Conservation (phyloP, 1,140 invertebrate genomes). For the Atta texana region DNA sequence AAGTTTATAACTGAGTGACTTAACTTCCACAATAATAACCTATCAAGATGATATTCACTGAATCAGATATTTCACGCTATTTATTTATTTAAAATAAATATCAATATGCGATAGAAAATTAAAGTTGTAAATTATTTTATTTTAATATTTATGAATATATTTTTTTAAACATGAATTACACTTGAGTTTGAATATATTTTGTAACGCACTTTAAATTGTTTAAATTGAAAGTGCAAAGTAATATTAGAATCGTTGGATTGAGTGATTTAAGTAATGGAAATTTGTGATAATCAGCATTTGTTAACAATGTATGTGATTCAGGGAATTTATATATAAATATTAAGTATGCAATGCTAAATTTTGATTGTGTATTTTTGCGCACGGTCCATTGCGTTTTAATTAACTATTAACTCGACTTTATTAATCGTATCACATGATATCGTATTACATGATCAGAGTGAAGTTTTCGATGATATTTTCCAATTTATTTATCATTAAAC, state of each 20-base stretch:
- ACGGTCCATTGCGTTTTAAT: not conserved
- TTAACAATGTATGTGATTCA: not conserved
- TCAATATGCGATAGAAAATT: not conserved
- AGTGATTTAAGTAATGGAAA: not conserved
- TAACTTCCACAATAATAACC: not conserved
- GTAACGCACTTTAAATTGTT: not conserved
- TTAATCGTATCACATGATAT: not conserved
- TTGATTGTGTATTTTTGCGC: constrained; percentile 1
- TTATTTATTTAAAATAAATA: not conserved
- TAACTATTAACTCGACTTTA: constrained; percentile 33
- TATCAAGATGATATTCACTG: not conserved
- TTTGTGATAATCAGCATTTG: not conserved
- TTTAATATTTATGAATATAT: not conserved
- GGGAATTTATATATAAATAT: not conserved
- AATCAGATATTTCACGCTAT: not conserved
- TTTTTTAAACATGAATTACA: not conserved
- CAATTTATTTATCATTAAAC: constrained; percentile 33
- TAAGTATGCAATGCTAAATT: not conserved
- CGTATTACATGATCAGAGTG: not conserved
- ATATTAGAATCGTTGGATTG: not conserved
- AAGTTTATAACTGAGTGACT: not conserved
- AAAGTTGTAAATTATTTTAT: not conserved
- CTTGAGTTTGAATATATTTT: not conserved
- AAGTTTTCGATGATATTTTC: constrained; percentile 10
- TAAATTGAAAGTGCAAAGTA: not conserved